Evolutionary conservation across 1,140 invertebrate species (phyloP).

Genomic region (Gryon sp.): DNA sequence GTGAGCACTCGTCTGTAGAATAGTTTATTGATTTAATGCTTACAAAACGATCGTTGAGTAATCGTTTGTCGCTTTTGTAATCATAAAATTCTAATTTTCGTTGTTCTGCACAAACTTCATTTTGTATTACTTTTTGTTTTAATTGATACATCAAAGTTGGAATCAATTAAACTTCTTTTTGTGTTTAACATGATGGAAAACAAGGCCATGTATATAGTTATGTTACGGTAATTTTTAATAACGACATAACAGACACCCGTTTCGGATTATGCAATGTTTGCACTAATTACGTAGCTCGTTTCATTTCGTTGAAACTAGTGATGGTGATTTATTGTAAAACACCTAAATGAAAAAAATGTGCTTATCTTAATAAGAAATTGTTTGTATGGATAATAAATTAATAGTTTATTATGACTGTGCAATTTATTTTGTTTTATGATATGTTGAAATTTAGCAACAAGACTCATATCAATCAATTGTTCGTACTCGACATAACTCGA

Average conservation of each 20-base stretch:
- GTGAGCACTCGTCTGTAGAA: conserved; percentile 47
- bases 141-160: neutral
- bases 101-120: conserved; percentile 6
- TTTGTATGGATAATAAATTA: conserved; percentile 14
- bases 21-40: conserved; percentile 58
- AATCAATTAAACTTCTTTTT: neutral
- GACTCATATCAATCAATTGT: too few relatives aligned
- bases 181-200: too few relatives aligned
- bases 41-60: conserved; percentile 44
- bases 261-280: conserved; percentile 12
- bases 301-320: conserved; percentile 8
- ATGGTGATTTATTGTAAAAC: neutral
- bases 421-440: too few relatives aligned
- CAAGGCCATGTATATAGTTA: too few relatives aligned
- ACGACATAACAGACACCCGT: conserved; percentile 3
- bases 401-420: conserved; percentile 2
- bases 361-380: conserved; percentile 8
- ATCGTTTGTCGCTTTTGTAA: conserved; percentile 42
- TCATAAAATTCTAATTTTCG: conserved; percentile 14
- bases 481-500: too few relatives aligned
- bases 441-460: too few relatives aligned
- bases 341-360: conserved; percentile 2
- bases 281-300: conserved; percentile 11
- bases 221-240: conserved; percentile 3
- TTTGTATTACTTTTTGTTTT: too few relatives aligned